Percentiles rank a stretch among this genome's conserved stretches.
Evolutionary conservation across 1,140 invertebrate genomes (phyloP).

Genomic region (Limonius californicus): DNA sequence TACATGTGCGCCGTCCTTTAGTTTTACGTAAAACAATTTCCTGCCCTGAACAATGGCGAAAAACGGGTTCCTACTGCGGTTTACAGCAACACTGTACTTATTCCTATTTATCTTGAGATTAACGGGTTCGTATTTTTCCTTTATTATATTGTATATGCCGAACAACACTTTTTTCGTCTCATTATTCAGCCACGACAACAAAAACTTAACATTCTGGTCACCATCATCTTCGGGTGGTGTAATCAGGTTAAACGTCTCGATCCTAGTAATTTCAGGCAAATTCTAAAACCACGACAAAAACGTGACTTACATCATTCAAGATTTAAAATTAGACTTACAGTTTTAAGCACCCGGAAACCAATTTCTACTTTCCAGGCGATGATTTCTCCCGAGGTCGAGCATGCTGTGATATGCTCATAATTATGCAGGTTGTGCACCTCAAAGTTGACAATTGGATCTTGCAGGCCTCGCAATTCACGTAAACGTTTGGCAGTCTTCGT

Average conservation of each 20-base stretch:
- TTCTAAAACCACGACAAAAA: slow-evolving; percentile 20
- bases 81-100: neutral
- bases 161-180: too few species aligned
- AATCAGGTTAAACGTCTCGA: slow-evolving; percentile 29
- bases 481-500: slow-evolving; percentile 54
- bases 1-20: neutral
- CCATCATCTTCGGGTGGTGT: slow-evolving; percentile 17
- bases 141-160: too few species aligned
- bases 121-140: too few species aligned
- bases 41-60: neutral
- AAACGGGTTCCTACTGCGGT: neutral
- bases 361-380: slow-evolving; percentile 54
- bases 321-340: slow-evolving; percentile 45
- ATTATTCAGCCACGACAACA: slow-evolving; percentile 17
- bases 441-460: slow-evolving; percentile 51
- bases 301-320: slow-evolving; percentile 25
- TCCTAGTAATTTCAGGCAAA: slow-evolving; percentile 30
- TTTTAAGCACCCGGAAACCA: slow-evolving; percentile 48
- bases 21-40: neutral
- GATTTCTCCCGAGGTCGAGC: slow-evolving; percentile 52
- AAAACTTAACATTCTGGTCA: neutral
- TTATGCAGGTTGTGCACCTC: slow-evolving; percentile 46
- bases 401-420: slow-evolving; percentile 51
- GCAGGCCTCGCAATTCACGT: slow-evolving; percentile 51
- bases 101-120: too few species aligned